These are phyloP conservation scores for Ptilodon capucinus DNA, from an alignment of 2,888 invertebrate species.

Conservation along the genomic window DNA sequence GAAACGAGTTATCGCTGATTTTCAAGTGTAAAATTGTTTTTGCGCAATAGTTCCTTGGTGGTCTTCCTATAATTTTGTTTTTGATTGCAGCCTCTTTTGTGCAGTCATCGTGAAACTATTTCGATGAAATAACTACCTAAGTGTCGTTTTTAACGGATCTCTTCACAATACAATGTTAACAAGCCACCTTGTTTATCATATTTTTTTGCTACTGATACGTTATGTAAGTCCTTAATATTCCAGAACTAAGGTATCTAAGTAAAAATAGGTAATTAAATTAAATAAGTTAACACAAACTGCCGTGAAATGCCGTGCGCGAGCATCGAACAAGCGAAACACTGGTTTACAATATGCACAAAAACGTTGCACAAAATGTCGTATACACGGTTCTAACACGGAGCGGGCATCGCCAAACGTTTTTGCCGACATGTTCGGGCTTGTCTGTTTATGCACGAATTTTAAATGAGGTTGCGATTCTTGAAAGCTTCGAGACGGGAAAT, in stretches of 20 bases:
- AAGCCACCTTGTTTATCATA: neutral
- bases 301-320: slow-evolving; percentile 24
- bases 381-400: slow-evolving; percentile 50
- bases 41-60: slow-evolving; percentile 24
- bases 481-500: slow-evolving; percentile 7
- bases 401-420: slow-evolving; percentile 43
- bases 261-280: slow-evolving; percentile 36
- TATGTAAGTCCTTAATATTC: neutral
- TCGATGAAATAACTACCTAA: too few relatives aligned
- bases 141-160: too few relatives aligned
- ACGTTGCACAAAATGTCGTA: slow-evolving; percentile 27
- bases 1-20: slow-evolving; percentile 8
- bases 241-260: slow-evolving; percentile 16
- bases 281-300: slow-evolving; percentile 29
- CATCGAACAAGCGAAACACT: slow-evolving; percentile 40
- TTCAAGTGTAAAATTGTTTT: slow-evolving; percentile 18
- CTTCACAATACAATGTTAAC: neutral
- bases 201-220: neutral
- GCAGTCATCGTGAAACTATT: too few relatives aligned
- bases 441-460: slow-evolving; percentile 60
- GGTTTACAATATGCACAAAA: slow-evolving; percentile 40
- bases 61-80: slow-evolving; percentile 12
- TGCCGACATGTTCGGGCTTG: slow-evolving; percentile 50
- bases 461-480: slow-evolving; percentile 41
- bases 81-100: neutral